A percentile compares a stretch with the other conserved stretches of the same genome.
These are phyloP conservation scores for Henicopernis longicauda DNA, from an alignment of 2,113 vertebrate genomes.

Conservation along the genomic window DNA sequence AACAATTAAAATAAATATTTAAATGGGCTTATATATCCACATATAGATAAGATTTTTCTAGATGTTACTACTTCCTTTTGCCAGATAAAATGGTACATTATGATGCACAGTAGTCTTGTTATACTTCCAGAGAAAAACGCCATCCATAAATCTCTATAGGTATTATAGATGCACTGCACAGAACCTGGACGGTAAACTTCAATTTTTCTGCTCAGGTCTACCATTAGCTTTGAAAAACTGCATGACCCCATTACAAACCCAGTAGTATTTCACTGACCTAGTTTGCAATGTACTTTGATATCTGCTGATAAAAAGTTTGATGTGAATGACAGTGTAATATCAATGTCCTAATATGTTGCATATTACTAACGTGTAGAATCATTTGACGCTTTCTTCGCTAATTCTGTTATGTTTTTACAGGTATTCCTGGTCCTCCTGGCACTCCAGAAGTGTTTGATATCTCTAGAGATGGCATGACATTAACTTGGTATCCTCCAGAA, in stretches of 20 bases:
- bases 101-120: not conserved
- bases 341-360: not conserved
- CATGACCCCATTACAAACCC: not conserved
- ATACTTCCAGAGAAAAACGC: not conserved
- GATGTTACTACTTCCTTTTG: not conserved
- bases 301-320: not conserved
- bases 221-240: not conserved
- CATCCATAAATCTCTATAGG: not conserved
- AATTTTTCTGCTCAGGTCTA: not conserved
- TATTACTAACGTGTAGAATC: not conserved
- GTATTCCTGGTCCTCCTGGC: constrained; percentile 89
- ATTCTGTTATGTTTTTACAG: constrained; percentile 63
- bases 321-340: too few species aligned
- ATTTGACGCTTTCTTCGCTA: not conserved
- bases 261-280: not conserved
- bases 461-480: constrained; percentile 96
- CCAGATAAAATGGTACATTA: not conserved
- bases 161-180: not conserved
- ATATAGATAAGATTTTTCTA: not conserved
- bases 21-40: not conserved
- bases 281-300: not conserved
- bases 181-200: not conserved
- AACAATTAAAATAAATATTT: not conserved
- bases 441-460: constrained; percentile 89
- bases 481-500: constrained; percentile 93